These are phyloP conservation scores for Drosophila tropicalis DNA, from an alignment of 1,140 invertebrate genomes.

Conservation along the genomic window DNA sequence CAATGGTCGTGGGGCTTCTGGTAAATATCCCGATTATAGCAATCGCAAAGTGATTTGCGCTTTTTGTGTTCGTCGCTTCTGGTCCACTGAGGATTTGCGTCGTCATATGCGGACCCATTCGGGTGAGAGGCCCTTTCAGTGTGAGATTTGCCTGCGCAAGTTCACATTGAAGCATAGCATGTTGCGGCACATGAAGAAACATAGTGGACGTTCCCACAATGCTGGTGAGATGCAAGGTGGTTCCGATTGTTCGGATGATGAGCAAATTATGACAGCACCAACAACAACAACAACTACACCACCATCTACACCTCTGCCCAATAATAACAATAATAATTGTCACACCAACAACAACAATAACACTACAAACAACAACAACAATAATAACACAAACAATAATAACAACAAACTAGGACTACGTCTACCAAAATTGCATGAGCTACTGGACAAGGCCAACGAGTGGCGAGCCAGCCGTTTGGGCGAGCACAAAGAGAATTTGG, in stretches of 20 bases:
- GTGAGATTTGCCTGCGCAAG: slow-evolving; percentile 90
- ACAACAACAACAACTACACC: slow-evolving; percentile 24
- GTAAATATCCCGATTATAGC: slow-evolving; percentile 93
- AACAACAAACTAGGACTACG: slow-evolving; percentile 40
- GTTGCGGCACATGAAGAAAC: slow-evolving; percentile 95
- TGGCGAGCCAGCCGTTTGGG: slow-evolving; percentile 81
- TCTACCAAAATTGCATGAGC: slow-evolving; percentile 68
- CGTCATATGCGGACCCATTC: slow-evolving; percentile 96
- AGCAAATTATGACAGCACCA: slow-evolving; percentile 54
- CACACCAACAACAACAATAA: slow-evolving; percentile 49
- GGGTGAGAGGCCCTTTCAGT: slow-evolving; percentile 89
- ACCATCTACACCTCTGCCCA: slow-evolving; percentile 16
- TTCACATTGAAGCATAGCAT: slow-evolving; percentile 97
- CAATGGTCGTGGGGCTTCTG: slow-evolving; percentile 70
- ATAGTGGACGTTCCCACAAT: slow-evolving; percentile 84
- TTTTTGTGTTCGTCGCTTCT: slow-evolving; percentile 95
- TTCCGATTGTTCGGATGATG: slow-evolving; percentile 84
- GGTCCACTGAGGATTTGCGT: slow-evolving; percentile 95
- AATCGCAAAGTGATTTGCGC: slow-evolving; percentile 95
- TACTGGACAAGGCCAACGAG: slow-evolving; percentile 72
- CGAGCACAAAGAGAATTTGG: slow-evolving; percentile 85
- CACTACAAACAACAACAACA: slow-evolving; percentile 48
- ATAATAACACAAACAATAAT: slow-evolving; percentile 24
- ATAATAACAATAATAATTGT: slow-evolving; percentile 7
- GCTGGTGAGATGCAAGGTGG: slow-evolving; percentile 62